Evolutionary conservation across 2,888 invertebrate species (phyloP).

Genomic region (Acrocera orbiculus): DNA sequence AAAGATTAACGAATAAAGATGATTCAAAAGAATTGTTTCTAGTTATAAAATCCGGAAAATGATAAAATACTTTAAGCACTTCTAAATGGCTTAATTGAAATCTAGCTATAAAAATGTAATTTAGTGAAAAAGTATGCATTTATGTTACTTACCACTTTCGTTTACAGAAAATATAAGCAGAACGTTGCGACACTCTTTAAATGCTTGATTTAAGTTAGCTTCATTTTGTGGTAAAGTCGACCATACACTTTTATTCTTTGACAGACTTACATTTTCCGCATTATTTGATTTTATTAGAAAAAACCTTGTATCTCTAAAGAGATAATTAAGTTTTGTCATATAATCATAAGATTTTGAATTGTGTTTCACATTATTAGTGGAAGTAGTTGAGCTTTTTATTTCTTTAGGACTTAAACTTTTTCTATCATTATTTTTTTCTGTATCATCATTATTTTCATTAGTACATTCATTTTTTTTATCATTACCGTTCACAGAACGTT

Average conservation of each 20-base stretch:
- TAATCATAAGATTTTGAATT: slow-evolving; percentile 60
- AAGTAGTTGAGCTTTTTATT: slow-evolving; percentile 19
- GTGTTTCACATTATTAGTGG: slow-evolving; percentile 22
- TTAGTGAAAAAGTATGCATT: not conserved
- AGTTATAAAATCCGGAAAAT: too few relatives aligned
- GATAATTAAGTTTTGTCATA: slow-evolving; percentile 75
- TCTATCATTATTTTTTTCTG: slow-evolving; percentile 8
- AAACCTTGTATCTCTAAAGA: slow-evolving; percentile 86
- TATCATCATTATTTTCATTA: slow-evolving; percentile 8
- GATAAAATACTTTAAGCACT: too few relatives aligned
- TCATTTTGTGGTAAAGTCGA: slow-evolving; percentile 96
- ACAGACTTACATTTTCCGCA: slow-evolving; percentile 85
- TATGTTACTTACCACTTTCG: slow-evolving; percentile 52
- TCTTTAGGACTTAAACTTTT: slow-evolving; percentile 15
- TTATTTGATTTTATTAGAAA: slow-evolving; percentile 97
- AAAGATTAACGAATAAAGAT: too few relatives aligned
- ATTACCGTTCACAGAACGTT: slow-evolving; percentile 13
- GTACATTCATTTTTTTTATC: not conserved
- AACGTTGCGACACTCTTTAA: slow-evolving; percentile 81
- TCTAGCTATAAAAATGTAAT: too few relatives aligned
- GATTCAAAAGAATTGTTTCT: too few relatives aligned
- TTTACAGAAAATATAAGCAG: slow-evolving; percentile 92
- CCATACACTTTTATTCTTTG: slow-evolving; percentile 94
- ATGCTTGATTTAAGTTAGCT: slow-evolving; percentile 87
- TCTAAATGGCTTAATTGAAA: too few relatives aligned